Base-by-base conservation (phyloP, 2,888 invertebrate species). In the Eupeodes luniger region DNA sequence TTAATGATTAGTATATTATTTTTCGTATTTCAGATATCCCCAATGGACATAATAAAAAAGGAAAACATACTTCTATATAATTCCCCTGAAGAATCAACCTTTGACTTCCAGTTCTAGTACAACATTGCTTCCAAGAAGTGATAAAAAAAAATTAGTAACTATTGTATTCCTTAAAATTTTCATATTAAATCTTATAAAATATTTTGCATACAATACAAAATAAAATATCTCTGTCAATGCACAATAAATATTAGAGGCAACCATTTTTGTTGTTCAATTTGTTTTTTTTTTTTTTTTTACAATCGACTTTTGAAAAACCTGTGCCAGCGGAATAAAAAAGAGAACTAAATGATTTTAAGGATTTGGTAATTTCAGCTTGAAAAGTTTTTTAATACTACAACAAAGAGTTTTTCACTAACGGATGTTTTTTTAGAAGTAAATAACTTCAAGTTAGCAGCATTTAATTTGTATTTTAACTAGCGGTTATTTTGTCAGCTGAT, bases 41-140 rank as follows among this genome's bases (percentile, higher is more conserved):
- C 86, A 7, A 40, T 61, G 47, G 86, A 87, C 9, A 80, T 87
- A 10, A 83, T 87, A 11, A 61, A 66, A 66, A 64, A 47, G 4
- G 83, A 76, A 47, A 49, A 27, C 11, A 83, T 87, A 57, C 14
- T 64, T 76, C 16, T 83, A 12, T 64, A 34, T 72, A 51, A 66
- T 19, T 40, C 40, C 2, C 7, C 51, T 49, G 75, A 75, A 57
- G 72, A 69, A 61, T 27, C 53, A 70, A 57, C 64, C 49, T 40
- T 59, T 34, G 82, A 86, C 47, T 57, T 81, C n/a, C 59, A 81
- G 0, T 76, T 80, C 70, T 85, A 70, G 57, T 75, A 10, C 36
- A 57, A 49, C 12, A 49, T 47, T 44, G 19, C 62, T 64, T 57
- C 11, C 16, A 67, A 27, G 0, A 12, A n/a, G 9, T 7, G 36